phyloP scores from a whole-genome alignment of 2,113 vertebrate genomes.

The Antennarius striatus region DNA sequence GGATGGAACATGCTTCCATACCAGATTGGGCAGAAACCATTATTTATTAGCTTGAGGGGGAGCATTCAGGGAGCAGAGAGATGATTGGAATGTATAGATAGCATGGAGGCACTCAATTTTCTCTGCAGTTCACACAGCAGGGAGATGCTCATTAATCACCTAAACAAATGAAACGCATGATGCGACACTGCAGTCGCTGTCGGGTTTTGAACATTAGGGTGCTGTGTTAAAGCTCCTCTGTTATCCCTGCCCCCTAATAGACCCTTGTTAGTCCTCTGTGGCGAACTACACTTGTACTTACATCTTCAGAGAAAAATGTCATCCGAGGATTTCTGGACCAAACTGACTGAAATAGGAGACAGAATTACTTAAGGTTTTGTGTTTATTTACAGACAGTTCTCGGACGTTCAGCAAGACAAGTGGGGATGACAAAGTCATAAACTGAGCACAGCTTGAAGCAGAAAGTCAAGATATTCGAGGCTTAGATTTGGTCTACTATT shows the following conservation, averaged over 20 bases:
- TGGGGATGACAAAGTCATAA: too few species aligned
- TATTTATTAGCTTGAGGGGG: constrained; percentile 36
- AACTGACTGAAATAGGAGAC: background rate
- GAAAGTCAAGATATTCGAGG: background rate
- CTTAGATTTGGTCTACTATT: background rate
- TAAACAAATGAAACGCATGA: constrained; percentile 65
- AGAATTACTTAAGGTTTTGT: background rate
- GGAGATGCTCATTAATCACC: constrained; percentile 68
- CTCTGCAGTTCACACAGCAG: constrained; percentile 37
- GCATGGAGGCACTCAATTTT: constrained; percentile 60
- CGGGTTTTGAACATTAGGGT: constrained; percentile 30
- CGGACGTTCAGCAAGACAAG: too few species aligned
- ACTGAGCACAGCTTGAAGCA: background rate
- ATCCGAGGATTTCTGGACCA: background rate
- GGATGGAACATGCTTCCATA: background rate
- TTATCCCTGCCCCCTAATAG: constrained; percentile 25
- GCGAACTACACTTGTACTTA: background rate
- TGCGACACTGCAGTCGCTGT: constrained; percentile 27
- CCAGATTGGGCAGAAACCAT: constrained; percentile 19
- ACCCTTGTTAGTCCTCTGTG: constrained; percentile 13
- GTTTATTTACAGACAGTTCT: background rate
- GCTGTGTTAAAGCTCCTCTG: constrained; percentile 19
- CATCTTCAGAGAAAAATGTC: background rate
- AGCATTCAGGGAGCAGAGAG: constrained; percentile 18
- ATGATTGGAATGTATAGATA: constrained; percentile 61